These are phyloP conservation scores for Streptopelia turtur DNA, from an alignment of 2,797 vertebrate genomes.

Conservation along the genomic window DNA sequence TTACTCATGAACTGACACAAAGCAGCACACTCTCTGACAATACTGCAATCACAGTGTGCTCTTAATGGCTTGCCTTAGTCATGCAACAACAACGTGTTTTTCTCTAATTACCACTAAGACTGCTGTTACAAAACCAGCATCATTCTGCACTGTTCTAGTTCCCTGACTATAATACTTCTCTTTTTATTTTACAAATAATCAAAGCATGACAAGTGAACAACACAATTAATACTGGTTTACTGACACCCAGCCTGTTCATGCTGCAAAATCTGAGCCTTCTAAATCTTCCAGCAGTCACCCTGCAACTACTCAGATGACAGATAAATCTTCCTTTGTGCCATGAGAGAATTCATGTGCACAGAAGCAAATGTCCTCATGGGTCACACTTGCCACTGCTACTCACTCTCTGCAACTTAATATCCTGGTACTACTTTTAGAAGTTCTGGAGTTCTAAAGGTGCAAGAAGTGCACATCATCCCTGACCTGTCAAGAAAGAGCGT, in stretches of 20 bases:
- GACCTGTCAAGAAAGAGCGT: not conserved
- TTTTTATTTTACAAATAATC: not conserved
- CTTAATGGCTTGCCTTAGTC: conserved; percentile 13
- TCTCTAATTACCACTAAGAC: not conserved
- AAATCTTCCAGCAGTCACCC: not conserved
- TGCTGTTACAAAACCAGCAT: not conserved
- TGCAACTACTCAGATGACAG: not conserved
- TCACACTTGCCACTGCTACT: not conserved
- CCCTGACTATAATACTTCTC: not conserved
- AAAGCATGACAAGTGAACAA: not conserved
- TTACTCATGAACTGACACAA: conserved; percentile 24
- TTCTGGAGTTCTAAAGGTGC: not conserved
- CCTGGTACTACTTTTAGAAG: not conserved
- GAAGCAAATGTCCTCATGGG: not conserved
- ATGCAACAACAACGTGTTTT: not conserved
- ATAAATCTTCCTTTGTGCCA: not conserved
- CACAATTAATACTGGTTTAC: not conserved
- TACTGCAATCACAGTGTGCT: not conserved
- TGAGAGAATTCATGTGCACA: not conserved
- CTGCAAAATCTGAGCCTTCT: not conserved
- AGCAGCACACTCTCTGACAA: not conserved
- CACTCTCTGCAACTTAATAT: not conserved
- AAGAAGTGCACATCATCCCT: not conserved
- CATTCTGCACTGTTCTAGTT: not conserved
- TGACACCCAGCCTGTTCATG: not conserved